Conservation (phyloP, 2,888 invertebrate species). For the Trypoxylon attenuatum region DNA sequence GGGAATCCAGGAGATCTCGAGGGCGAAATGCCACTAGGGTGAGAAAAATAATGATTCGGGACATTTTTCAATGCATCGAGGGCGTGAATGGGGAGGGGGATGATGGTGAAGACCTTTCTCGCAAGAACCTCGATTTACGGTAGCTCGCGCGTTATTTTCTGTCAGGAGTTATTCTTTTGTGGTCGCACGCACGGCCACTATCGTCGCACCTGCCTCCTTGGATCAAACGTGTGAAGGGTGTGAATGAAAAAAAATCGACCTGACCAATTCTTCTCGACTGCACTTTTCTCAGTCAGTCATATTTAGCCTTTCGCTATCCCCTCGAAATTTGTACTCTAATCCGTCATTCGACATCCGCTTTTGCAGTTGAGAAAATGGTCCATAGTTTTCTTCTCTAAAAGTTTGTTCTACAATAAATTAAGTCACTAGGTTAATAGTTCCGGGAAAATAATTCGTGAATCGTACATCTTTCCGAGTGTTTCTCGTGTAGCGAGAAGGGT, state of each 20-base stretch:
- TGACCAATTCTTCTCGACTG: too few species aligned
- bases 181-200: slow-evolving; percentile 31
- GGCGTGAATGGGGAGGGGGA: slow-evolving; percentile 31
- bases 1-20: too few species aligned
- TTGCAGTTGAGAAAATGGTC: slow-evolving; percentile 1
- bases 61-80: slow-evolving; percentile 35
- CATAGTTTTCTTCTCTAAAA: slow-evolving; percentile 21
- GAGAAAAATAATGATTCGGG: slow-evolving; percentile 36
- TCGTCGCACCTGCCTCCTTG: slow-evolving; percentile 45
- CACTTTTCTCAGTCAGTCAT: too few species aligned
- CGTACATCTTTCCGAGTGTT: slow-evolving; percentile 38
- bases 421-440: slow-evolving; percentile 31
- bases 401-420: slow-evolving; percentile 27
- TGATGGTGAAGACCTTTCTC: background rate
- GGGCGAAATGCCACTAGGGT: slow-evolving; percentile 16
- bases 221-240: too few species aligned
- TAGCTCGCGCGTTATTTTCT: background rate
- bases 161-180: slow-evolving; percentile 15
- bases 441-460: slow-evolving; percentile 26
- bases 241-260: too few species aligned
- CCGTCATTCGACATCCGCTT: slow-evolving; percentile 16
- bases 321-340: too few species aligned
- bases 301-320: too few species aligned
- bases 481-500: slow-evolving; percentile 18
- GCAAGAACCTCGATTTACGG: slow-evolving; percentile 16